Evolutionary conservation across 1,140 invertebrate species (phyloP), one percentile per base, ranked within the genome.

Genomic region (Aphaenogaster floridana): DNA sequence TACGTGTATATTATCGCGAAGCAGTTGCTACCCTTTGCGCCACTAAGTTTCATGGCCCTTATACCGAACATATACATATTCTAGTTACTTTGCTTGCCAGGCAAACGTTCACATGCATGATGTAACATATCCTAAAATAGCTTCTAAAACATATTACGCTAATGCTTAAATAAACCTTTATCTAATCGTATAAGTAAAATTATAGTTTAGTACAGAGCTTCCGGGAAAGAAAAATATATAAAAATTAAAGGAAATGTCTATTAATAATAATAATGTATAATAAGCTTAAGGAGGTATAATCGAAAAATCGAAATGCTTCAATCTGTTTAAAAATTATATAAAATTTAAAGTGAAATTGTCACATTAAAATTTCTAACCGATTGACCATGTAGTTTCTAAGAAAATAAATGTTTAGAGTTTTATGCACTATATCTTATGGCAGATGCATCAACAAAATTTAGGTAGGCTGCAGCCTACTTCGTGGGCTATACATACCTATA

Each of bases 11-110:
- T 83, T 83, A 83, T 83, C 50, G 42, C 15, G 39, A 21, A 28
- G 52, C 13, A 45, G 50, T 83, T 59, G 52, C 54, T 83, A 83
- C 54, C 66, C 52, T 72, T 83, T 28, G 52, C 79, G 15, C 66
- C 45, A 34, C 79, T 28, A 83, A 83, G 79, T 83, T 83, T 81
- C 79, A 81, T 45, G 39, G 48, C 68, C 17, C 79, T 83, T 59
- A 71, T 68, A 48, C 39, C 48, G 50, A 72, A 81, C 50, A 42
- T 59, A 45, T 72, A 83, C 28, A 72, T 83, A 72, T 59, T 42
- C 66, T 21, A 66, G 63, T 17, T 59, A 72, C 50, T 45, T 54
- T 4, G 39, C 28, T 72, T 59, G 39, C 50, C 66, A 45, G 5
- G 39, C 17, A n/a, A 59, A 72, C 5, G 5, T 83, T 72, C 68